Evolutionary conservation across 2,797 vertebrate genomes (phyloP).

Genomic region (Pempheris klunzingeri): DNA sequence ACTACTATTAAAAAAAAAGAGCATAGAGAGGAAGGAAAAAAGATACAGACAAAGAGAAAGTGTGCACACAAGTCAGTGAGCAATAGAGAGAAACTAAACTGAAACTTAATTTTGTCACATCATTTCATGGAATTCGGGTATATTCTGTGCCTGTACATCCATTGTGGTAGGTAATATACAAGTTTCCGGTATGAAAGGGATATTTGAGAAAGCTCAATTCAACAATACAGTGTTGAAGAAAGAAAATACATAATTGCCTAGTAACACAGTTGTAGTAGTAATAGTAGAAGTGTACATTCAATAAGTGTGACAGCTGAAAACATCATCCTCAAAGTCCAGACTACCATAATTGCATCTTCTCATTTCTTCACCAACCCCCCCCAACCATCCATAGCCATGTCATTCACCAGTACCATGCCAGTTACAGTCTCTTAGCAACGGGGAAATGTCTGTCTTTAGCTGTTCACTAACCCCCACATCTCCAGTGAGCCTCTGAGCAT

Average conservation of each 20-base stretch:
- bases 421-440: slow-evolving; percentile 73
- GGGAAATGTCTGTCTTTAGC: slow-evolving; percentile 60
- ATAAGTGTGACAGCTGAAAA: slow-evolving; percentile 29
- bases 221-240: neutral
- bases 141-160: neutral
- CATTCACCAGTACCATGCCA: slow-evolving; percentile 24
- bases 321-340: neutral
- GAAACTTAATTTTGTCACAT: slow-evolving; percentile 1
- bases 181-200: neutral
- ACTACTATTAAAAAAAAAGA: neutral
- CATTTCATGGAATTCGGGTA: neutral
- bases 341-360: neutral
- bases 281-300: slow-evolving; percentile 3
- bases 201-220: neutral
- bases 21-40: neutral
- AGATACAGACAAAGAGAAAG: neutral
- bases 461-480: slow-evolving; percentile 34
- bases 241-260: neutral
- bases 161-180: neutral
- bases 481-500: slow-evolving; percentile 56
- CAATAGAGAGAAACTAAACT: neutral
- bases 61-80: neutral
- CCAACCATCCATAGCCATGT: slow-evolving; percentile 1
- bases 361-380: neutral
- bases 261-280: neutral